Base-by-base conservation (phyloP, 1,140 invertebrate species). In the Ephestia elutella region DNA sequence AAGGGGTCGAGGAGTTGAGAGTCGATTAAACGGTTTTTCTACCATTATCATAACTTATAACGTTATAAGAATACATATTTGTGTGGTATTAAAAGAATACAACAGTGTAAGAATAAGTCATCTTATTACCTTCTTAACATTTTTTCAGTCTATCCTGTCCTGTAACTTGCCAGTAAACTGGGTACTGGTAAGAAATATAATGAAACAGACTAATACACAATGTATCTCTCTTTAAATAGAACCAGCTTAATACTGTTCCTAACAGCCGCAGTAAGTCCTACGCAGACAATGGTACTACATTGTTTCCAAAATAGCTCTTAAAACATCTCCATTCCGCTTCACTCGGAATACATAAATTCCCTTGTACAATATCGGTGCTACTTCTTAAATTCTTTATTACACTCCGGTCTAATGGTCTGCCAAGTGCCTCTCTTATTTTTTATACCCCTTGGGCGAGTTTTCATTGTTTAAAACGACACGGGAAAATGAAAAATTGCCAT, bases 361-460 rank as follows among this genome's bases (percentile, higher is more conserved):
- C 13, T 15, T 5, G 38, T 17, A 44, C 38, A 44, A 44, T 44
- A 44, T 44, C 13, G 38, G 13, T 15, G 38, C 38, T 44, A 32
- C 30, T 32, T 44, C 38, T 44, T 44, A 44, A 44, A 44, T 44
- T 44, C 38, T 44, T 44, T 44, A 44, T 15, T 44, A 44, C 38
- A 44, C 38, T 13, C 38, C 38, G 13, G 38, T 44, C 13, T 44
- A 44, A 44, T 44, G 38, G 13, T 44, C 38, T 17, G 38, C 38
- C 38, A 44, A 44, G 38, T 44, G 38, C 10, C 38, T 44, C 38
- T 44, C n/a, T 44, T 44, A 44, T 44, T 44, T 44, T 44, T 44
- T 44, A 44, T 10, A 44, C 2, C 38, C 38, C 38, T 44, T 2
- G 38, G 3, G 38, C 15, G 13, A 17, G 38, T 44, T n/a, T 44